Percentiles rank a stretch among this genome's conserved stretches.
phyloP scores from a whole-genome alignment of 1,140 invertebrate genomes.

The Drosophila cardini region DNA sequence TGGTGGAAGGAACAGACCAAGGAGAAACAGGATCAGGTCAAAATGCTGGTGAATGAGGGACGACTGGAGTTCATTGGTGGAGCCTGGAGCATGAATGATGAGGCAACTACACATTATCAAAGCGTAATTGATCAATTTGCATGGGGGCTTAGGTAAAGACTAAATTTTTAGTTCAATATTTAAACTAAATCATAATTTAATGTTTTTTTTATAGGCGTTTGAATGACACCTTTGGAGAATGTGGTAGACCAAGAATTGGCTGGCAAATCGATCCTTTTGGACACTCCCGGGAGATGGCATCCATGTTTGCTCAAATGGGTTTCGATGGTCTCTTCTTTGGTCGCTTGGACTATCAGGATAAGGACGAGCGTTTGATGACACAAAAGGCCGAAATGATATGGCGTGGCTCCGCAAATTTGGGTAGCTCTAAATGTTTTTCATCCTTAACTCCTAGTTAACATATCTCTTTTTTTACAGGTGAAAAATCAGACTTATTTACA shows the following conservation, averaged over 20 bases:
- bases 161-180: not conserved
- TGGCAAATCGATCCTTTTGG: conserved; percentile 99
- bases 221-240: conserved; percentile 93
- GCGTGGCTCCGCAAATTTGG: conserved; percentile 68
- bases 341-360: conserved; percentile 95
- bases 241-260: conserved; percentile 91
- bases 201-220: conserved; percentile 83
- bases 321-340: conserved; percentile 96
- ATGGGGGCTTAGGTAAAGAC: conserved; percentile 86
- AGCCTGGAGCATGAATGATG: conserved; percentile 97
- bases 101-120: conserved; percentile 96
- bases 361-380: conserved; percentile 86
- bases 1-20: conserved; percentile 95
- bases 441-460: not conserved
- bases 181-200: too few relatives aligned
- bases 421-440: conserved; percentile 10
- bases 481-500: conserved; percentile 88
- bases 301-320: conserved; percentile 92
- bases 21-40: conserved; percentile 86
- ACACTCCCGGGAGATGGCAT: conserved; percentile 93
- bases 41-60: conserved; percentile 89
- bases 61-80: conserved; percentile 95
- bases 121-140: conserved; percentile 97
- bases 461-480: conserved; percentile 22
- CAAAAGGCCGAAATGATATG: conserved; percentile 86